phyloP scores from a whole-genome alignment of 2,113 vertebrate species.

The Sebastes fasciatus region DNA sequence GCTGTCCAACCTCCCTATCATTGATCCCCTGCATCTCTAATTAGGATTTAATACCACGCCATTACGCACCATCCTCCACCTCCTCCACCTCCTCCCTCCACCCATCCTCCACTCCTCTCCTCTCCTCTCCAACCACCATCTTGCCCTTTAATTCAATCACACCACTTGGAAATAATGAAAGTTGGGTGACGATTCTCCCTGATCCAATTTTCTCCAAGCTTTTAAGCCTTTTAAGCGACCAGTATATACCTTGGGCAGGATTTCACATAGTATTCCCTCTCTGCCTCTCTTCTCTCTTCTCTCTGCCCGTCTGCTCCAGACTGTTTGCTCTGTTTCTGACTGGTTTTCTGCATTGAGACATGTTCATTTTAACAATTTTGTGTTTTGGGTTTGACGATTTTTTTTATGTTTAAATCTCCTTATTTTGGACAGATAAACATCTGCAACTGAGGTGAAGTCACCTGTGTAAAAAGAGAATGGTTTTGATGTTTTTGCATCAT shows the following conservation, averaged over 20 bases:
- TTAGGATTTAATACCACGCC: slow-evolving; percentile 99
- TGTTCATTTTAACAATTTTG: not conserved
- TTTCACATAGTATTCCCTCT: slow-evolving; percentile 90
- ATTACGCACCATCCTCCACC: slow-evolving; percentile 92
- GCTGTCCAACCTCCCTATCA: slow-evolving; percentile 99
- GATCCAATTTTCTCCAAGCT: slow-evolving; percentile 99
- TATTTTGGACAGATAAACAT: not conserved
- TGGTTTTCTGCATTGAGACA: slow-evolving; percentile 17
- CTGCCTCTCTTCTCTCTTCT: slow-evolving; percentile 68
- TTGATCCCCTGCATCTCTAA: slow-evolving; percentile 99
- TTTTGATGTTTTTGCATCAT: not conserved
- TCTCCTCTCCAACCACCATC: slow-evolving; percentile 93
- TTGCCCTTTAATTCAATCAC: slow-evolving; percentile 99
- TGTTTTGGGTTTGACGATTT: not conserved
- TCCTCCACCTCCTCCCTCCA: slow-evolving; percentile 84
- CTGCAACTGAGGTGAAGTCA: not conserved
- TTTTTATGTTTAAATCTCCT: not conserved
- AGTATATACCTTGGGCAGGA: slow-evolving; percentile 97
- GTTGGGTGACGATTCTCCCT: slow-evolving; percentile 99
- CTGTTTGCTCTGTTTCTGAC: slow-evolving; percentile 57
- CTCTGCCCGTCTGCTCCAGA: slow-evolving; percentile 58
- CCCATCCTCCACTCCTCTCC: slow-evolving; percentile 62
- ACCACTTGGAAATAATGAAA: slow-evolving; percentile 99
- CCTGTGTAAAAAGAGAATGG: not conserved
- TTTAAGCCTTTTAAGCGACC: slow-evolving; percentile 98